Evolutionary conservation across 2,888 invertebrate species (phyloP), one percentile per base, ranked within the genome.

Genomic region (Brachypalpus laphriformis): DNA sequence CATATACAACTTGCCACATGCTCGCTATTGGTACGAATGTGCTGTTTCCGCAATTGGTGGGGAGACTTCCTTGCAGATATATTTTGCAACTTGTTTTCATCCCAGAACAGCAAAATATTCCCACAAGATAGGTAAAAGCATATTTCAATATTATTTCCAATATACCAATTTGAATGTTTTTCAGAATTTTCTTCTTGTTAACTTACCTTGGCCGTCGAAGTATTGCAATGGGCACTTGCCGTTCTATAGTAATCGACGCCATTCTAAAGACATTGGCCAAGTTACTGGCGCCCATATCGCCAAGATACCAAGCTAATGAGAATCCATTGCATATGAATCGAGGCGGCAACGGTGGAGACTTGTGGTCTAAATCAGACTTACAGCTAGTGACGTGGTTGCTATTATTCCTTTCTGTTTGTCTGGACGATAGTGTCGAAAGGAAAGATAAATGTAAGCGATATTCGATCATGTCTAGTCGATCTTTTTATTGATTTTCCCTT

Each of bases 191-290:
- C 89, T 95, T 98, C 87, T 93, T 98, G 80, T 92, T 98, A 86
- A 96, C 97, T 87, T 97, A 97, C 92, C 94, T 98, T 93, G 96
- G 96, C 72, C 96, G 97, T 88, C 96, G 96, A 90, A 96, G 96
- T 82, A 93, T 96, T 89, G 92, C 93, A 5, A 93, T 93, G 92
- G 93, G 93, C 3, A 94, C 94, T 77, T 94, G 94, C 88, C 94
- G 94, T 88, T 93, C 91, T 1, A 91, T 91, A 88, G 94, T 94
- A n/a, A 93, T 95, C 87, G 93, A 94, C 90, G 93, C 95, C 1
- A 94, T 94, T 82, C 92, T 95, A 88, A 94, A 93, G 82, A 94
- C 94, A 0, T 91, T 95, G 37, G 93, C 94, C 40, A 93, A 93
- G 88, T 91, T 94, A 16, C 90, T 96, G 87, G 93, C 93, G 11